Conservation (phyloP, 2,888 invertebrate species). For the Lumbricus terrestris region DNA sequence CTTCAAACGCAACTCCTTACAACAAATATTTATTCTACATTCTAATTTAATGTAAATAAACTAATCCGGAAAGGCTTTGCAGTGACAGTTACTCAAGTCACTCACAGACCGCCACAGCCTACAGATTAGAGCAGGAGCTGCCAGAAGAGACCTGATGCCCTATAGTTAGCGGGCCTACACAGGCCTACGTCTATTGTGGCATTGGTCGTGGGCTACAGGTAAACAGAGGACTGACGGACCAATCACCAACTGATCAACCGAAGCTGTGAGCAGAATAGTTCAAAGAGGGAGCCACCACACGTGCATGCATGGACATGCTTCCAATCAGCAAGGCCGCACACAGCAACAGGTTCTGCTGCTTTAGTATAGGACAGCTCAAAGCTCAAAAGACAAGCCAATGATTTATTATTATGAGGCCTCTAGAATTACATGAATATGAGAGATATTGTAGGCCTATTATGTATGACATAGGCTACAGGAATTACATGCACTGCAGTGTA, state of each 20-base stretch:
- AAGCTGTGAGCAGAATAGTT: background rate
- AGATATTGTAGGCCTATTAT: too few species aligned
- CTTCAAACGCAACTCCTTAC: background rate
- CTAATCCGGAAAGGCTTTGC: background rate
- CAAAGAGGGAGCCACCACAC: background rate
- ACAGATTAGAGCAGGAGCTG: background rate
- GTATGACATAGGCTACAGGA: too few species aligned
- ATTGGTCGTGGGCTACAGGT: background rate
- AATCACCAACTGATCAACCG: background rate
- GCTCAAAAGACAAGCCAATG: background rate
- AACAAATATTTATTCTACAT: constrained; percentile 3
- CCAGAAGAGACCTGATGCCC: background rate
- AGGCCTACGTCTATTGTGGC: background rate
- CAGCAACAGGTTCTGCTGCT: background rate
- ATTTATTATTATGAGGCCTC: background rate
- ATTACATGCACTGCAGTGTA: background rate
- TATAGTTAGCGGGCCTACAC: background rate
- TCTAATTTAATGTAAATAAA: constrained; percentile 3
- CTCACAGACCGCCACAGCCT: too few species aligned
- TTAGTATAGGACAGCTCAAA: background rate
- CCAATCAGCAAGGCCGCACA: background rate
- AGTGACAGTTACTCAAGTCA: background rate
- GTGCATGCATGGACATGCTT: constrained; percentile 3
- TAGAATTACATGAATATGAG: background rate
- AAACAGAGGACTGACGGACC: background rate